Percentiles rank a stretch among this genome's conserved stretches.
These are phyloP conservation scores for Phrynosoma blainvillii DNA, from an alignment of 2,113 vertebrate genomes.

Conservation along the genomic window DNA sequence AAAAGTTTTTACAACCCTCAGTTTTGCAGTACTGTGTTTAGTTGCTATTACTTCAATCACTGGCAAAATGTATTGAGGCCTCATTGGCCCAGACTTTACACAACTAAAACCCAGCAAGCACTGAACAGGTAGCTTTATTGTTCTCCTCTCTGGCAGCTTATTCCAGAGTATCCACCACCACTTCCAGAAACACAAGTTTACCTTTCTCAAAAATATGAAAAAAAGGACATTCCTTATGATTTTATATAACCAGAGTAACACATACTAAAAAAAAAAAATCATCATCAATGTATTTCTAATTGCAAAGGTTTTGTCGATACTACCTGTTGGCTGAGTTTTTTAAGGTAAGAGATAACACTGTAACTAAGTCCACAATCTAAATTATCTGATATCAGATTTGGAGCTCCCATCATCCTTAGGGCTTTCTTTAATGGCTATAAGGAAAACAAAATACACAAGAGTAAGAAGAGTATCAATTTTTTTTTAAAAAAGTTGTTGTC, in stretches of 20 bases:
- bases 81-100: not conserved
- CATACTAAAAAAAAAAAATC: constrained; percentile 70
- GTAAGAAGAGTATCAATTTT: constrained; percentile 80
- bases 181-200: not conserved
- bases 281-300: constrained; percentile 82
- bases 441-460: constrained; percentile 85
- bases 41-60: not conserved
- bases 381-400: constrained; percentile 88
- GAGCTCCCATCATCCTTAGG: constrained; percentile 89
- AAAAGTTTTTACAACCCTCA: too few species aligned
- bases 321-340: constrained; percentile 91
- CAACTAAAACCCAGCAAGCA: not conserved
- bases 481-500: constrained; percentile 15
- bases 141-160: not conserved
- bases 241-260: constrained; percentile 69
- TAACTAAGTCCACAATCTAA: constrained; percentile 90
- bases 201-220: not conserved
- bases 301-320: constrained; percentile 84
- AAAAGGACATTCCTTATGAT: constrained; percentile 53
- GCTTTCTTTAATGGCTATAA: constrained; percentile 90
- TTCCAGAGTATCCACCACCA: not conserved
- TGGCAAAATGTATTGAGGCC: not conserved
- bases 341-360: constrained; percentile 90
- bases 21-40: too few species aligned
- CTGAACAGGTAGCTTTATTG: not conserved